Percentiles rank a stretch among this genome's conserved stretches.
Conservation (phyloP, 1,140 invertebrate genomes). For the Anastrepha ludens region DNA sequence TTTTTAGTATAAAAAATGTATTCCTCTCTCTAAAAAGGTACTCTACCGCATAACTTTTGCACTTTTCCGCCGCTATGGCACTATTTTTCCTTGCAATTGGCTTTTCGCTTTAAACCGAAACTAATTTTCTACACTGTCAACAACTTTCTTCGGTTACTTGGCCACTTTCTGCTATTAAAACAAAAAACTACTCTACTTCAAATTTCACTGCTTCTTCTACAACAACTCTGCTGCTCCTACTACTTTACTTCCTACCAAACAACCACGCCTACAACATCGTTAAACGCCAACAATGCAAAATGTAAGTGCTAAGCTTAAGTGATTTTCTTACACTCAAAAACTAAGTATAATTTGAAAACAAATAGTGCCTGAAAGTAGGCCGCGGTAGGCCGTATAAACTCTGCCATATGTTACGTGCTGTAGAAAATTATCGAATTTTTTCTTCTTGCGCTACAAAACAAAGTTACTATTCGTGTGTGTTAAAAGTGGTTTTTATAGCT, state of each 20-base stretch:
- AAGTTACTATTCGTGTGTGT: background rate
- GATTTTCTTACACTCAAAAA: background rate
- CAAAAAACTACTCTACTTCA: background rate
- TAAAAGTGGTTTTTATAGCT: background rate
- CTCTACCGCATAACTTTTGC: background rate
- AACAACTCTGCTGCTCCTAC: background rate
- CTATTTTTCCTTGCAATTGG: background rate
- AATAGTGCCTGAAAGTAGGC: slow-evolving; percentile 25
- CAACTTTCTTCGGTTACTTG: background rate
- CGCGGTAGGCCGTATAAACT: background rate
- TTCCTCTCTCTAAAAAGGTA: no score
- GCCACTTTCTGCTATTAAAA: background rate
- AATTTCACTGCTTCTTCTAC: background rate
- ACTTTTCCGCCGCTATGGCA: background rate
- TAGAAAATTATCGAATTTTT: no score
- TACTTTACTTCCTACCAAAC: background rate
- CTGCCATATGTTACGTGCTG: slow-evolving; percentile 4
- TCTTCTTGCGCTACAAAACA: no score
- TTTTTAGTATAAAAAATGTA: no score
- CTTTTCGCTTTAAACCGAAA: background rate
- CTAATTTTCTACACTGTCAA: background rate
- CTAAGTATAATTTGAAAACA: background rate
- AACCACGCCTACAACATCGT: background rate
- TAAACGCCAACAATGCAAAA: background rate
- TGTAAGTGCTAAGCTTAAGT: slow-evolving; percentile 19